phyloP scores from a whole-genome alignment of 37 sponge, comb jelly and placozoan species.

The Ephydatia muelleri region DNA sequence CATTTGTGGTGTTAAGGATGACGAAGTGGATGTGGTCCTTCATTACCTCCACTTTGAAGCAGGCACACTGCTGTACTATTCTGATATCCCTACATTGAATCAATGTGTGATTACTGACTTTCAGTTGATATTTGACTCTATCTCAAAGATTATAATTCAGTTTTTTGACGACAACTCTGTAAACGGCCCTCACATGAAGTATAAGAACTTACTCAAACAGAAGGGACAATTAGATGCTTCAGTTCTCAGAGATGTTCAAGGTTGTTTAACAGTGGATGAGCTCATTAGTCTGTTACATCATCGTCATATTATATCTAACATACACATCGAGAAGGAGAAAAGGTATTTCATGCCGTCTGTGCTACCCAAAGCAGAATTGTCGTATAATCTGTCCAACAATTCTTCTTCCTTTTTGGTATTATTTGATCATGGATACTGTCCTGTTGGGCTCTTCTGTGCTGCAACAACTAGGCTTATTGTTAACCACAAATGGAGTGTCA shows the following conservation, averaged over 20 bases:
- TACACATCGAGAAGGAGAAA: not conserved
- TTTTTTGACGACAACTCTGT: not conserved
- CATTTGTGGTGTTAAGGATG: not conserved
- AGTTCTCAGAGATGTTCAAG: not conserved
- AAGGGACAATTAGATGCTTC: not conserved
- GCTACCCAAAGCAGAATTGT: not conserved
- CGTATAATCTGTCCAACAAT: too few species aligned
- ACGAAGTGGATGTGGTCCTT: not conserved
- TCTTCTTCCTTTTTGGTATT: too few species aligned
- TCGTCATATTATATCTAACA: not conserved
- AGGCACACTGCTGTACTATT: not conserved
- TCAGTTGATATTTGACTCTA: not conserved
- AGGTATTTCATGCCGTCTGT: not conserved
- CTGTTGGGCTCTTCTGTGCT: too few species aligned
- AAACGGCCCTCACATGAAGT: too few species aligned
- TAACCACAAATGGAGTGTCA: too few species aligned
- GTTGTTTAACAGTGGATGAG: not conserved
- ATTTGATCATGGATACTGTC: too few species aligned
- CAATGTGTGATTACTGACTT: not conserved
- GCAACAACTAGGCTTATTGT: too few species aligned
- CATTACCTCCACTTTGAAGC: not conserved
- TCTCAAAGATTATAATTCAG: not conserved
- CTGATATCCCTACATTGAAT: not conserved
- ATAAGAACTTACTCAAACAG: not conserved
- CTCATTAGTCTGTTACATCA: not conserved